These are phyloP conservation scores for Aegotheles bennettii DNA, from an alignment of 2,113 vertebrate species.

Conservation along the genomic window DNA sequence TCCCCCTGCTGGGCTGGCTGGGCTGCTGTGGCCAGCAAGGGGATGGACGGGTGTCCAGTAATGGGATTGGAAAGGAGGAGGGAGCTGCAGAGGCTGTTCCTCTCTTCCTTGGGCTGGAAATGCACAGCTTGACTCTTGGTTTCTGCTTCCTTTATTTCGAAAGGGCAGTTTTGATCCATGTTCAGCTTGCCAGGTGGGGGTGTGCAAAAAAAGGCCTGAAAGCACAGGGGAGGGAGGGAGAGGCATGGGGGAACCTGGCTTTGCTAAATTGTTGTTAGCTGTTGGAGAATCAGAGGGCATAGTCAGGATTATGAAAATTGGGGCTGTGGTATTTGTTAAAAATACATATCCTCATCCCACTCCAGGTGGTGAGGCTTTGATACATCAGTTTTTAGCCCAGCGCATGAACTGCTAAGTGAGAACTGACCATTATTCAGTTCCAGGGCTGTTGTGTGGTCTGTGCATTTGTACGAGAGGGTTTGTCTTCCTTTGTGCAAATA, in stretches of 20 bases:
- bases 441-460: background rate
- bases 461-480: background rate
- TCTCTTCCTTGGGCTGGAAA: background rate
- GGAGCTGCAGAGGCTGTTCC: background rate
- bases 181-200: background rate
- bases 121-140: background rate
- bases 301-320: background rate
- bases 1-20: background rate
- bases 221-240: background rate
- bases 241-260: background rate
- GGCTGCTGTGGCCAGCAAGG: background rate
- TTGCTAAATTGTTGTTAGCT: background rate
- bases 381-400: background rate
- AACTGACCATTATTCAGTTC: background rate
- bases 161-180: background rate
- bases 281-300: background rate
- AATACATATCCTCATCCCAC: background rate
- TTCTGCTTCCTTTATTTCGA: background rate
- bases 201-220: background rate
- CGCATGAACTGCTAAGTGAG: background rate
- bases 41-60: fast-evolving
- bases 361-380: background rate
- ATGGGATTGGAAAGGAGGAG: background rate
- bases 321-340: background rate
- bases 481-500: background rate